phyloP scores from a whole-genome alignment of 2,113 vertebrate species.

The Neodon shergylaensis region DNA sequence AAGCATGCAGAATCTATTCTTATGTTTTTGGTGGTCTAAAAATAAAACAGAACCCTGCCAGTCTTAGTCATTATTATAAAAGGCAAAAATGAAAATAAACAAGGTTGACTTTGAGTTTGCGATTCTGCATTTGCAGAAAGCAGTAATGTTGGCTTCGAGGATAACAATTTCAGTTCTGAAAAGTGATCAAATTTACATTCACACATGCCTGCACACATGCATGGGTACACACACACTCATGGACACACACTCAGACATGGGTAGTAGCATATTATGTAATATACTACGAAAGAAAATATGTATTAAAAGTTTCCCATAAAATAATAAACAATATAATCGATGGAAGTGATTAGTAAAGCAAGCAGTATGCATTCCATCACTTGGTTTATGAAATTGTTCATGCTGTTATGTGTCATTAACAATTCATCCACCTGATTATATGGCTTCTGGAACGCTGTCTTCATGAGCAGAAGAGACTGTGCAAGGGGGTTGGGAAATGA shows the following conservation, averaged over 20 bases:
- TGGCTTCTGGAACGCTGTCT: conserved; percentile 41
- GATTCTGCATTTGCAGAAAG: not conserved
- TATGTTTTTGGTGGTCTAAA: not conserved
- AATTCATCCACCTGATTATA: conserved; percentile 50
- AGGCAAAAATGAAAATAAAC: not conserved
- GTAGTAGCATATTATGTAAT: conserved; percentile 8
- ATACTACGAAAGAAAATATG: not conserved
- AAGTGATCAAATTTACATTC: not conserved
- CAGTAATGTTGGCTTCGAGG: not conserved
- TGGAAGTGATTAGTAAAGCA: conserved; percentile 1
- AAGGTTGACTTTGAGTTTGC: not conserved
- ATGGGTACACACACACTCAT: not conserved
- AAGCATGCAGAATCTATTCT: not conserved
- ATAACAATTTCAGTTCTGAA: conserved; percentile 56
- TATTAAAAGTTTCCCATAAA: not conserved
- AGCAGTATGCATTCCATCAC: conserved; percentile 39
- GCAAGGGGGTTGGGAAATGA: not conserved
- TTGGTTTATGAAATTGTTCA: conserved; percentile 74
- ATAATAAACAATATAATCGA: conserved; percentile 70
- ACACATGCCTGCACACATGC: not conserved
- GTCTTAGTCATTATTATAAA: not conserved
- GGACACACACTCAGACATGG: not conserved
- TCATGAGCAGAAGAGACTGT: conserved; percentile 3
- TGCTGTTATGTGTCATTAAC: conserved; percentile 74
- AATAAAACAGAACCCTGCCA: not conserved